These are phyloP conservation scores for Centropus unirufus DNA, from an alignment of 2,113 vertebrate species.

Conservation along the genomic window DNA sequence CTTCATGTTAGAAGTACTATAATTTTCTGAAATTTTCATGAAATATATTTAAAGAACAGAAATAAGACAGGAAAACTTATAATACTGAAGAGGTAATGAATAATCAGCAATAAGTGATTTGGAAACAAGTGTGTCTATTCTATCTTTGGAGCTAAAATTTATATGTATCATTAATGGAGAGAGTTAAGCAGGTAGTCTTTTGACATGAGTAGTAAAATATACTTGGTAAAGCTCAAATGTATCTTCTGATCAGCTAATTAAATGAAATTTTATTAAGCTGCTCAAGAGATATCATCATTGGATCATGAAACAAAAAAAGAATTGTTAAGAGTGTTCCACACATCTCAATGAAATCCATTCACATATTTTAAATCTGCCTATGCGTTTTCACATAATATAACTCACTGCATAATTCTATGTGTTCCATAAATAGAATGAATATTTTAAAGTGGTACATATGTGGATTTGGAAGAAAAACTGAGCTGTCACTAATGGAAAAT, in stretches of 20 bases:
- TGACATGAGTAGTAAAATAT: neutral
- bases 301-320: neutral
- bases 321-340: neutral
- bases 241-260: neutral
- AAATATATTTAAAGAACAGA: neutral
- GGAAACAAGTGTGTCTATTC: neutral
- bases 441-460: slow-evolving; percentile 53
- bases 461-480: slow-evolving; percentile 57
- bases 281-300: neutral
- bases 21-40: neutral
- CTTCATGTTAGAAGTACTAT: neutral
- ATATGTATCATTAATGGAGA: neutral
- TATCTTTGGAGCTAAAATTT: neutral
- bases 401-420: slow-evolving; percentile 5
- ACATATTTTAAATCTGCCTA: slow-evolving; percentile 20
- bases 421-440: slow-evolving; percentile 49
- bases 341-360: slow-evolving; percentile 21
- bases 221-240: neutral
- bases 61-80: neutral
- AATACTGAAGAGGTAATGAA: neutral
- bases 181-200: neutral
- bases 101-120: neutral
- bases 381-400: slow-evolving; percentile 16
- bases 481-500: slow-evolving; percentile 54
- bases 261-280: neutral